Conservation (phyloP, 1,140 invertebrate species). For the Steinernema khuongi region DNA sequence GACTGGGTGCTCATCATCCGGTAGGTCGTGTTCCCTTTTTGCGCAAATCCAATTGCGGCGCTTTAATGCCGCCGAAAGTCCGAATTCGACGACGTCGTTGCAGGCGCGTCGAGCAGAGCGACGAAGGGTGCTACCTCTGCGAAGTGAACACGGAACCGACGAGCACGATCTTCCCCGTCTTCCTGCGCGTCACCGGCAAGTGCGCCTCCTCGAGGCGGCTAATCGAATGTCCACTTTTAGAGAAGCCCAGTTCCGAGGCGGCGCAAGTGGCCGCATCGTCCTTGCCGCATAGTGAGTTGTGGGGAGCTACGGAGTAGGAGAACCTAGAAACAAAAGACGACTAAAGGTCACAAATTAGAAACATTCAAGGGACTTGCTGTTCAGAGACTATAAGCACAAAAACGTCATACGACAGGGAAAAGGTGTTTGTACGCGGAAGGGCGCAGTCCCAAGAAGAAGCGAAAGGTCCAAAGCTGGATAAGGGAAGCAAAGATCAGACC, state of each 20-base stretch:
- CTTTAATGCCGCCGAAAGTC: background rate
- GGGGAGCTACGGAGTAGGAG: background rate
- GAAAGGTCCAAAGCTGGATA: too few relatives aligned
- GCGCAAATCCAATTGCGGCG: background rate
- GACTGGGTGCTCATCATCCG: slow-evolving; percentile 41
- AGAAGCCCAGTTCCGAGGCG: background rate
- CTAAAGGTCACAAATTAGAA: too few relatives aligned
- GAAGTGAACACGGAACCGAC: slow-evolving; percentile 38
- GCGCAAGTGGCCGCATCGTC: background rate
- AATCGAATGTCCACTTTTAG: background rate
- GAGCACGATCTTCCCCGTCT: slow-evolving; percentile 35
- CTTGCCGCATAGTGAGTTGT: background rate
- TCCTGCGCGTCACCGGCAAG: slow-evolving; percentile 27
- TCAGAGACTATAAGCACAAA: too few relatives aligned
- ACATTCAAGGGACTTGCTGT: too few relatives aligned
- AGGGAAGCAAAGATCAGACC: too few relatives aligned
- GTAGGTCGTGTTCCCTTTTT: slow-evolving; percentile 11
- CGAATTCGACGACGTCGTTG: background rate
- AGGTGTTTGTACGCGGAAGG: too few relatives aligned
- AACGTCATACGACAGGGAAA: too few relatives aligned
- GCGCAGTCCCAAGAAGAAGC: too few relatives aligned
- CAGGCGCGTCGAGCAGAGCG: slow-evolving; percentile 26
- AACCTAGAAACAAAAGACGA: background rate
- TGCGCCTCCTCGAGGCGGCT: background rate
- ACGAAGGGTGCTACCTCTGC: slow-evolving; percentile 37